Evolutionary conservation across 2,797 vertebrate species (phyloP), one percentile per base, ranked within the genome.

Genomic region (Phalloptychus januarius): DNA sequence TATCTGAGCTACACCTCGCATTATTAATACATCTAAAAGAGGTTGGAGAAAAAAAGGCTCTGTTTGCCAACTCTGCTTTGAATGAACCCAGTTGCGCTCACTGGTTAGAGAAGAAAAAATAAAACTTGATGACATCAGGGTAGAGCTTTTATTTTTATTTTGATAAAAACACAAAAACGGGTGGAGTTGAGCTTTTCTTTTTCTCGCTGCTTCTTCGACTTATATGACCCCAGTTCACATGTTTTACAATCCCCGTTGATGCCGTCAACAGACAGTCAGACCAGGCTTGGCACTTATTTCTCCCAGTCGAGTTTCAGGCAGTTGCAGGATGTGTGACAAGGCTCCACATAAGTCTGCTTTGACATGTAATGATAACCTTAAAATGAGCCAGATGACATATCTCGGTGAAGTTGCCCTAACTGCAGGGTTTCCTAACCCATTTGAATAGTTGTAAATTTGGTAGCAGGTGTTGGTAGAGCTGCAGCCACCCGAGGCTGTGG

Each of bases 401-500:
- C 18, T 46, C n/a, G 0, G 40, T 71, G 67, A 33, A 63, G 84
- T n/a, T 48, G 38, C 0, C 3, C 11, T 74, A 28, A 72, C 12
- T 73, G 25, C 54, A 65, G 7, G 44, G 8, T 8, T 45, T 44
- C 7, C 12, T n/a, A 33, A 42, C 10, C 63, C 72, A 67, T 83
- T 1, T 33, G 25, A 76, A 81, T 33, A 25, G 74, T 31, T 74
- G 28, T 71, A 28, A 72, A 81, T 52, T 7, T 15, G 72, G 65
- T 56, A 58, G 72, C 72, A 75, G 84, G 45, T 71, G 67, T 15
- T 7, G 25, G 44, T 20, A 25, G 38, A 82, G 75, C 77, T 84
- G 75, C 63, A 52, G 28, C 28, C 78, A 80, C 88, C 89, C 2
- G 46, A 85, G 88, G 93, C 83, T 82, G 79, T 76, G 82, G 87